Evolutionary conservation across 2,888 invertebrate genomes (phyloP), one percentile per base, ranked within the genome.

Genomic region (Idaea straminata): DNA sequence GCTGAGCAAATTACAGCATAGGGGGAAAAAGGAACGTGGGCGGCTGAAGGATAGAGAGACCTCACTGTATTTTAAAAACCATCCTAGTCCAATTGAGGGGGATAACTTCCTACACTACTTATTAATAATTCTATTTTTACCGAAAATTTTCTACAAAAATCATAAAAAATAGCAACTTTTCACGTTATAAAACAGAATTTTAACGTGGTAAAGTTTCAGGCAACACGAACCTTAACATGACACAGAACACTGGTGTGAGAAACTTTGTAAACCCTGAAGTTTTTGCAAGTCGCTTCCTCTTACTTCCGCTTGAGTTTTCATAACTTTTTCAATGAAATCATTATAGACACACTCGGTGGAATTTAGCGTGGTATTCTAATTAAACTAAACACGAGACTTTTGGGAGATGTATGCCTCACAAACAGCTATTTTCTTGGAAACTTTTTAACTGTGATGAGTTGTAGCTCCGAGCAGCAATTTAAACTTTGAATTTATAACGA

Each of bases 381-480:
- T 87, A 84, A 84, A 82, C 77, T 82, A 81, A 86, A 83, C 81
- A 81, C 73, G 79, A 79, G 77, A 74, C 74, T 77, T n/a, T 69
- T 74, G 74, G 71, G 75, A 83, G 81, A 83, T 79, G 81, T 81
- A 81, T 83, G 80, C 78, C 70, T 69, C 68, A 71, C 67, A 71
- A 65, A 73, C 66, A 68, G 66, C 66, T 66, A 69, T 72, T 69
- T 74, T 69, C 70, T 65, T 66, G 62, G 62, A 67, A 88, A 88
- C 80, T 87, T 88, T 86, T 86, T 87, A 88, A 87, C 81, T 82
- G 76, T 88, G 88, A 89, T 89, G 86, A 88, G 87, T 82, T 84
- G 82, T 83, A 83, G 83, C 86, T 84, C 71, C 72, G 77, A 80
- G 83, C 83, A 77, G 83, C 84, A 88, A 86, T 89, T 88, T 83